Evolutionary conservation across 2,113 vertebrate species (phyloP), one percentile per base, ranked within the genome.

Genomic region (Halichoeres trimaculatus): DNA sequence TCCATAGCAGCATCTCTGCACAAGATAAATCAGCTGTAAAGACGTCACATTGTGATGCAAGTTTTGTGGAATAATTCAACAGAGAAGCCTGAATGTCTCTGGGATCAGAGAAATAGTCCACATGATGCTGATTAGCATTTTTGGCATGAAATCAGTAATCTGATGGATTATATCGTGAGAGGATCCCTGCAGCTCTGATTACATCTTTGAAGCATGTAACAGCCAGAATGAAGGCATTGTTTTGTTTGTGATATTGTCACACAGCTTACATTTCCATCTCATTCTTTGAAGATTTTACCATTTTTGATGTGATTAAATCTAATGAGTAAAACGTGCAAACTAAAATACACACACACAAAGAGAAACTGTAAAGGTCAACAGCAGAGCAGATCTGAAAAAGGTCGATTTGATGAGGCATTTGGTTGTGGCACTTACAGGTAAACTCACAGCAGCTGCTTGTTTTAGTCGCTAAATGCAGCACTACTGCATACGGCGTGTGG

Each of bases 111-210:
- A 43, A 52, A 45, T 48, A 22, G 35, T 36, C 19, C 6, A 8
- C 20, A 45, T 30, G 38, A 41, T 36, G 30, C 63, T 24, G 38
- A 65, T 76, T 54, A 52, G 58, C 9, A 30, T 48, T 41, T 67
- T 23, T 57, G 65, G 48, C 50, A 45, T 53, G 20, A 48, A 64
- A 74, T 78, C n/a, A 60, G 23, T 57, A 34, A 54, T 76, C 57
- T 59, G 5, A 51, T 51, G 23, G 47, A 66, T 84, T 34, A 36
- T 22, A 50, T 61, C 61, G 16, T 68, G 48, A 71, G 73, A 16
- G 59, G 16, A 50, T 50, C 24, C 53, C 54, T 64, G 62, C 22
- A 50, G 57, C 40, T 55, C 34, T 19, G 4, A 52, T 70, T 52
- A 30, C 53, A 66, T 72, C 23, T 24, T 61, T 40, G 57, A 45